These are phyloP conservation scores for Apodemia duryi DNA, from an alignment of 2,888 invertebrate genomes.

Conservation along the genomic window DNA sequence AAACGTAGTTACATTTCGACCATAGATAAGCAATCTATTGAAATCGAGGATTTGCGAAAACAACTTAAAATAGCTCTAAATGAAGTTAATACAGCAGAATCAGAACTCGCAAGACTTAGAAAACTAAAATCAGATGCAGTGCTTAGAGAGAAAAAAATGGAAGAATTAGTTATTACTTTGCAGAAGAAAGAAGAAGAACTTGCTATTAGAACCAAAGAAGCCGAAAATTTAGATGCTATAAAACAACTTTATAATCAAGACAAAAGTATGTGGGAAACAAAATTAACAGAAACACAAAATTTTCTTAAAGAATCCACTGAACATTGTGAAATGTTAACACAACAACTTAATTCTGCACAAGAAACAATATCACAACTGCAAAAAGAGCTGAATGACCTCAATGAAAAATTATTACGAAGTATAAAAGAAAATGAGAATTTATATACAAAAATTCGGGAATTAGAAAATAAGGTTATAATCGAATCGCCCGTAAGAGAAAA, in stretches of 20 bases:
- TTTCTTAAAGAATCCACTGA: slow-evolving; percentile 83
- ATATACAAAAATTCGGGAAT: slow-evolving; percentile 84
- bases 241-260: slow-evolving; percentile 81
- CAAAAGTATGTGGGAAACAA: slow-evolving; percentile 83
- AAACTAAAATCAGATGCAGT: slow-evolving; percentile 85
- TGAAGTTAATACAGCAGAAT: slow-evolving; percentile 83
- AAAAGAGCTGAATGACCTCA: slow-evolving; percentile 82
- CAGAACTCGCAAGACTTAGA: slow-evolving; percentile 85
- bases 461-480: slow-evolving; percentile 80
- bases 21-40: slow-evolving; percentile 82
- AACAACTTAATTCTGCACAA: slow-evolving; percentile 83
- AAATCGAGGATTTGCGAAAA: slow-evolving; percentile 84
- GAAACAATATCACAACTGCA: slow-evolving; percentile 83
- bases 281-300: slow-evolving; percentile 83
- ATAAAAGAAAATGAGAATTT: slow-evolving; percentile 88
- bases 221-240: slow-evolving; percentile 81
- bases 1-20: slow-evolving; percentile 76
- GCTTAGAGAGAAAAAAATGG: slow-evolving; percentile 85
- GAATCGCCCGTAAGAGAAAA: slow-evolving; percentile 78
- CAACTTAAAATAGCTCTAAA: slow-evolving; percentile 82
- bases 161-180: slow-evolving; percentile 86
- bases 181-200: slow-evolving; percentile 89
- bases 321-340: slow-evolving; percentile 81
- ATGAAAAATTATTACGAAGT: slow-evolving; percentile 83
- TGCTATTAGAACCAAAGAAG: slow-evolving; percentile 83